These are phyloP conservation scores for Bedellia somnulentella DNA, from an alignment of 2,888 invertebrate genomes.

Conservation along the genomic window DNA sequence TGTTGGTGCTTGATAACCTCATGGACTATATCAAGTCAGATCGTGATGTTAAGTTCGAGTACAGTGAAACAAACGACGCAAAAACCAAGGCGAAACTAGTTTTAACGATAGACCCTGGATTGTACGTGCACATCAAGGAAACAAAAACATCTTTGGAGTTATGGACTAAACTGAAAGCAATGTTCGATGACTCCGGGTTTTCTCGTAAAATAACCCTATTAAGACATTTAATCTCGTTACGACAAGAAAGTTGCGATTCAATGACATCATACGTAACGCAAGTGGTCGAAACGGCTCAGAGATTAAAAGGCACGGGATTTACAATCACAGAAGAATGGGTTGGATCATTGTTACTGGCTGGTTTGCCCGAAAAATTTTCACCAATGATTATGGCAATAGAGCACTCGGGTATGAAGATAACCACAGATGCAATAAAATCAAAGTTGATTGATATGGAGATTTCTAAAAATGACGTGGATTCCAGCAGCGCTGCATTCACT, in stretches of 20 bases:
- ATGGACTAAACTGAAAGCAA: conserved; percentile 12
- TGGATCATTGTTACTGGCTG: conserved; percentile 7
- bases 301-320: conserved; percentile 9
- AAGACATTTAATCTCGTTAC: conserved; percentile 6
- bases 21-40: conserved; percentile 7
- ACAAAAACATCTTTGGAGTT: conserved; percentile 10
- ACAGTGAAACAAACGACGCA: conserved; percentile 7
- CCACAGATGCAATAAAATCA: conserved; percentile 15
- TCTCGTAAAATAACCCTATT: conserved; percentile 6
- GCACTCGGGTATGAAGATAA: conserved; percentile 12
- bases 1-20: conserved; percentile 12
- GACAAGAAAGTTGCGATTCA: conserved; percentile 8
- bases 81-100: conserved; percentile 15
- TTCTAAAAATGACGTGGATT: conserved; percentile 2
- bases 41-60: neutral
- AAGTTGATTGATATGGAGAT: conserved; percentile 14
- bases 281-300: conserved; percentile 9
- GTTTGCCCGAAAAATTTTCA: conserved; percentile 3
- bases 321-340: conserved; percentile 10
- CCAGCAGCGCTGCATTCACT: neutral
- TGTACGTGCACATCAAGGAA: conserved; percentile 15
- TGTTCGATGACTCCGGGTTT: conserved; percentile 12
- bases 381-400: conserved; percentile 13
- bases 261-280: conserved; percentile 9
- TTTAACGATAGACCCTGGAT: conserved; percentile 13